Evolutionary conservation across 2,797 vertebrate genomes (phyloP), one percentile per base, ranked within the genome.

Genomic region (Myotis pilosus): DNA sequence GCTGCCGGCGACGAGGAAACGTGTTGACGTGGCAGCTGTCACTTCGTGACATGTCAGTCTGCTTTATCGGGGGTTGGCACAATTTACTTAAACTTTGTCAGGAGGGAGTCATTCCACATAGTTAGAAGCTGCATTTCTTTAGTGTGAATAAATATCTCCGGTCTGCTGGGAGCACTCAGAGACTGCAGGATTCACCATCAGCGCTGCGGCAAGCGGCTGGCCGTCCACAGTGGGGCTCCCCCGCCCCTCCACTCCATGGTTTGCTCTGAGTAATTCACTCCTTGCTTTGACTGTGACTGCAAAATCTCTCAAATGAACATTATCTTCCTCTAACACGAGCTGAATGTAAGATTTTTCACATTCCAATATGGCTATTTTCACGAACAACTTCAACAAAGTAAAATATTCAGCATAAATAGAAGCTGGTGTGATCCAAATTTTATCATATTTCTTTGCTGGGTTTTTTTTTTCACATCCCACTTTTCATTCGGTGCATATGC

Each of bases 321-420:
- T 96, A 97, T 98, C 96, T 69, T 98, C 97, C 92, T 85, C 91
- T 97, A 97, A 94, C 95, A 95, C 47, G 80, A 97, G 96, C 86
- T 93, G 95, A 98, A 97, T 96, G 87, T 91, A 91, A 96, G 95
- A 95, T 96, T 98, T 98, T 97, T 94, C 76, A 96, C 94, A 96
- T 97, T 97, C 98, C 98, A 97, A 96, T 97, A 96, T 78, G 93
- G 97, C 96, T 98, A 97, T 97, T 98, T 97, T 95, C 88, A 94
- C 23, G 97, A 97, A 90, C 82, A 96, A 97, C 90, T 97, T 94
- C 95, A 97, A 97, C 86, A 97, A 98, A 98, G 98, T 96, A 98
- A 98, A 98, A 98, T 92, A 96, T 97, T 97, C 68, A 88, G 93
- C 97, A 97, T 97, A 97, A 97, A 98, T 95, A 96, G 96, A 98